A percentile compares a stretch with the other conserved stretches of the same genome.
These are phyloP conservation scores for Cryptosula pallasiana DNA, from an alignment of 2,888 invertebrate genomes.

Conservation along the genomic window DNA sequence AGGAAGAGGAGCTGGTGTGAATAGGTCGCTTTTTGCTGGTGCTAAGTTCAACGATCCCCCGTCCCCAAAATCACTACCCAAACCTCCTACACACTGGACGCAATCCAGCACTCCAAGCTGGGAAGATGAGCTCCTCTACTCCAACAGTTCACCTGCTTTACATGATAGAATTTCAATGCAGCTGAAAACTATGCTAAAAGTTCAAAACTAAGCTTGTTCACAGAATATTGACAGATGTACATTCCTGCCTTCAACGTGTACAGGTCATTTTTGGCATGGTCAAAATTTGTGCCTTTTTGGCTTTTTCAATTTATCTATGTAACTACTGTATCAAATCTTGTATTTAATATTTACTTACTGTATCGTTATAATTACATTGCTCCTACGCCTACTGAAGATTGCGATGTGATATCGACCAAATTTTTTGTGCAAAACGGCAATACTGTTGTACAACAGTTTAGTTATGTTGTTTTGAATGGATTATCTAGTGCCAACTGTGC, in stretches of 20 bases:
- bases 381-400: neutral
- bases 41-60: constrained; percentile 80
- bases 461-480: no score
- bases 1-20: neutral
- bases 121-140: neutral
- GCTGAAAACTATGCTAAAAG: constrained; percentile 14
- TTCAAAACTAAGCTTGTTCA: constrained; percentile 7
- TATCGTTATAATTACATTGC: neutral
- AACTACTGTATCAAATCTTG: neutral
- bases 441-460: no score
- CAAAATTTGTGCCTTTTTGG: neutral
- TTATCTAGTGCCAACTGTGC: no score
- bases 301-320: no score
- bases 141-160: neutral
- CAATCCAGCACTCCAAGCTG: neutral
- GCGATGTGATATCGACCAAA: no score
- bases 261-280: neutral
- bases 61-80: constrained; percentile 70
- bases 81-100: constrained; percentile 75
- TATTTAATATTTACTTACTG: neutral
- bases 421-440: neutral
- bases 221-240: neutral
- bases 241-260: neutral
- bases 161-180: constrained; percentile 8
- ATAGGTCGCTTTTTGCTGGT: constrained; percentile 58